Conservation (phyloP, 2,888 invertebrate genomes). For the Galerucella pusilla region DNA sequence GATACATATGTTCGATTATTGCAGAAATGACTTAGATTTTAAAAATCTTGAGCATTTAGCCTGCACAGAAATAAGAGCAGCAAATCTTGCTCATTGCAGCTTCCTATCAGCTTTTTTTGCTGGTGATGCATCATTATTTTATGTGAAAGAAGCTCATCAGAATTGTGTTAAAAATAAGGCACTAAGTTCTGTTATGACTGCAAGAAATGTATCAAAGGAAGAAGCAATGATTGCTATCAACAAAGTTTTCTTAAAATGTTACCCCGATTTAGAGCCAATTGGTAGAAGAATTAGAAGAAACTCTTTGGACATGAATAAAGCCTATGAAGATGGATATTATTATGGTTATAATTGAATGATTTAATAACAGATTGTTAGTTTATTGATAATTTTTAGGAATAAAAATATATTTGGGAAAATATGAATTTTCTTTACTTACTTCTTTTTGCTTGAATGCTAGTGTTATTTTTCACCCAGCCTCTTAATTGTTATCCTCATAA, state of each 20-base stretch:
- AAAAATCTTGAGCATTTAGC: constrained; percentile 92
- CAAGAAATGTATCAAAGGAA: constrained; percentile 76
- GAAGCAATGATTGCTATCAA: constrained; percentile 84
- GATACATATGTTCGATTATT: constrained; percentile 97
- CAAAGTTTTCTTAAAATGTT: constrained; percentile 90
- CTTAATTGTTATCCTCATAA: too few species aligned
- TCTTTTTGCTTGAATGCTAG: neutral
- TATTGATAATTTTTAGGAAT: neutral
- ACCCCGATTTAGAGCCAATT: constrained; percentile 91
- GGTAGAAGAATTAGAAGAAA: constrained; percentile 79
- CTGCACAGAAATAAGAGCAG: constrained; percentile 95
- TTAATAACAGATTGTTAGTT: neutral
- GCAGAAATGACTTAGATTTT: constrained; percentile 88
- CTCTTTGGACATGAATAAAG: constrained; percentile 80
- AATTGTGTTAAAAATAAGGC: constrained; percentile 93
- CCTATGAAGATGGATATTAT: constrained; percentile 79
- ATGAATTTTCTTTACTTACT: neutral
- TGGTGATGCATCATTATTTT: constrained; percentile 79
- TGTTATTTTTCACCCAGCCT: too few species aligned
- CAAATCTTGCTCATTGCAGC: constrained; percentile 93
- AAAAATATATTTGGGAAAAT: neutral
- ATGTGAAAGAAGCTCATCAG: constrained; percentile 82
- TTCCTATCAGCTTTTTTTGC: constrained; percentile 83
- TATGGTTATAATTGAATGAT: constrained; percentile 77
- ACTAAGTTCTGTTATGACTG: constrained; percentile 82